These are phyloP conservation scores for Trichosurus vulpecula DNA, from an alignment of 2,797 vertebrate genomes.

Conservation along the genomic window DNA sequence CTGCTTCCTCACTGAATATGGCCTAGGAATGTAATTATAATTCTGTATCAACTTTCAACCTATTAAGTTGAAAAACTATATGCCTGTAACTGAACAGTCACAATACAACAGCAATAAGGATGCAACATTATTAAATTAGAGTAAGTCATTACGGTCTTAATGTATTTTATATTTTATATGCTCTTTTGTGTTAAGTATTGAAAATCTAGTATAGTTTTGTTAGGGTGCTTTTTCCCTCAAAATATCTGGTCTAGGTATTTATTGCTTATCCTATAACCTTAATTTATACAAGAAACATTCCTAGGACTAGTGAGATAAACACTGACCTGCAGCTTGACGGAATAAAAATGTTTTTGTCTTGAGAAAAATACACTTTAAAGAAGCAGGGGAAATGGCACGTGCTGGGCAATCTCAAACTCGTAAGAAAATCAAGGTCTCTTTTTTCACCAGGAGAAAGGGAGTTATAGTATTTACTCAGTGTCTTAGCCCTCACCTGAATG, in stretches of 20 bases:
- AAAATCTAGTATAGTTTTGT: constrained; percentile 3
- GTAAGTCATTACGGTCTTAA: not conserved
- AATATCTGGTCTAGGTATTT: constrained; percentile 37
- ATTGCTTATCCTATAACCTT: constrained; percentile 33
- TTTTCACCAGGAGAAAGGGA: not conserved
- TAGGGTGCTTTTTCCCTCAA: constrained; percentile 30
- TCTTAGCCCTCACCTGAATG: constrained; percentile 90
- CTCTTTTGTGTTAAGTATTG: not conserved
- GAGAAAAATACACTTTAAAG: constrained; percentile 44
- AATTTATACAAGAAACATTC: constrained; percentile 26
- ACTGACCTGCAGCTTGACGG: constrained; percentile 16
- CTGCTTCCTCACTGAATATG: constrained; percentile 42
- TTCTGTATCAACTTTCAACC: constrained; percentile 36
- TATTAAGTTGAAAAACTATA: constrained; percentile 37
- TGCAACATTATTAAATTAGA: constrained; percentile 1
- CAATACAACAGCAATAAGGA: not conserved
- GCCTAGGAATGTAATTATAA: not conserved
- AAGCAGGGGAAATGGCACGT: constrained; percentile 25
- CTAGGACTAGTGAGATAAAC: constrained; percentile 27
- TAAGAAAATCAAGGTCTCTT: constrained; percentile 51
- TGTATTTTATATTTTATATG: not conserved
- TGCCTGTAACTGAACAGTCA: constrained; percentile 15
- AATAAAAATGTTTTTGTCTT: constrained; percentile 39
- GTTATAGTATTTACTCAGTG: not conserved
- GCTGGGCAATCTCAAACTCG: constrained; percentile 15